Evolutionary conservation across 2,797 vertebrate species (phyloP), one percentile per base, ranked within the genome.

Genomic region (Macroramphosus scolopax): DNA sequence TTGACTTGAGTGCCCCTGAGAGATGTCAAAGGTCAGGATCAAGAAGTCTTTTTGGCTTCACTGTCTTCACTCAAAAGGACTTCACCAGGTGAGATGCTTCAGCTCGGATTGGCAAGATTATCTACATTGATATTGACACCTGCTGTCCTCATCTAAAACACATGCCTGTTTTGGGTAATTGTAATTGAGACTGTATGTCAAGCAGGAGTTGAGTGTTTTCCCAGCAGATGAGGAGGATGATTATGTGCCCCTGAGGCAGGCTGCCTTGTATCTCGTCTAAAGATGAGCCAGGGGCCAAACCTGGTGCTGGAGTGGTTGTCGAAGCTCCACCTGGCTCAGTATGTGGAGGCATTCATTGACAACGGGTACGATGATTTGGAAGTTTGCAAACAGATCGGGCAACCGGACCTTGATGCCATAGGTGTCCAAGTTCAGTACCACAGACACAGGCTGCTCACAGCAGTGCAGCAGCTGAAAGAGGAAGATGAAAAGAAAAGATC

Each of bases 341-440:
- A 97, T 31, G 86, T 92, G 4, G 93, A 96, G 77, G 88, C 93
- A 1, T 96, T 97, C 80, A 84, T 97, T 32, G 95, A 96, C 51
- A 96, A 97, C 46, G 95, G 94, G 24, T 97, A 97, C 29, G 95
- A 97, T 35, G 95, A 97, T 59, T 68, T 97, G 86, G 94, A 96
- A 68, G 93, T 97, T 1, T 97, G 95, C 53, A 95, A 94, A 47
- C 94, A 95, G 83, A 97, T 97, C 46, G 94, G 94, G 17, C 90
- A 93, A 41, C 92, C 93, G 1, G 95, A 97, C 87, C 84, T 96
- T 60, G 94, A 97, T 56, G 95, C 94, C 46, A 96, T 97, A 24
- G 95, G 94, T 7, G 94, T 97, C 25, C 76, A 80, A 37, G 53
- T 89, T 13, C 86, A 89, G 47, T 88, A 89, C 34, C 94, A 98